Conservation (phyloP, 2,888 invertebrate genomes). For the Yponomeuta sedellus region DNA sequence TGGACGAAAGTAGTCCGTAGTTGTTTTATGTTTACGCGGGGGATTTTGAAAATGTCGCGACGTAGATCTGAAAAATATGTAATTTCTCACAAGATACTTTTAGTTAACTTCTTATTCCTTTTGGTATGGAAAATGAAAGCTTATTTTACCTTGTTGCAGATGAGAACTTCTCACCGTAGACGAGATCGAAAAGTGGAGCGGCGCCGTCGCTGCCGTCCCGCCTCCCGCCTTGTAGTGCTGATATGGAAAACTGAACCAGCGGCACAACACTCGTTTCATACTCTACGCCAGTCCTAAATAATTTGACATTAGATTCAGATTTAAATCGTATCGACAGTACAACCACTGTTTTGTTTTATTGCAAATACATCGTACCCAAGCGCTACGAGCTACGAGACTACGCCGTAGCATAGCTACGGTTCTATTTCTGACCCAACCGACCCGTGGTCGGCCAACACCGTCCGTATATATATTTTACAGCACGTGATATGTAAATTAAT, state of each 20-base stretch:
- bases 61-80: neutral
- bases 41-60: neutral
- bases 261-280: conserved; percentile 50
- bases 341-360: neutral
- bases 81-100: no score
- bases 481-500: no score
- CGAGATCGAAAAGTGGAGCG: neutral
- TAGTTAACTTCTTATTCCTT: no score
- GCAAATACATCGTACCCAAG: neutral
- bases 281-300: conserved; percentile 27
- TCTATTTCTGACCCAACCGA: neutral
- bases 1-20: neutral
- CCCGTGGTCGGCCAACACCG: no score
- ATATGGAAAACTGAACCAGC: conserved; percentile 42
- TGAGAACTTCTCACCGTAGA: neutral
- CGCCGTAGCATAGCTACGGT: neutral
- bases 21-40: neutral
- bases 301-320: no score
- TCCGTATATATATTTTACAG: no score
- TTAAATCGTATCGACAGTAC: no score
- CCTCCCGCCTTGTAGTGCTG: neutral
- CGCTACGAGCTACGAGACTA: neutral
- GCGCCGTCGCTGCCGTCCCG: neutral
- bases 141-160: neutral
- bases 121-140: no score